phyloP scores from a whole-genome alignment of 2,113 vertebrate genomes.

The Eurypyga helias region DNA sequence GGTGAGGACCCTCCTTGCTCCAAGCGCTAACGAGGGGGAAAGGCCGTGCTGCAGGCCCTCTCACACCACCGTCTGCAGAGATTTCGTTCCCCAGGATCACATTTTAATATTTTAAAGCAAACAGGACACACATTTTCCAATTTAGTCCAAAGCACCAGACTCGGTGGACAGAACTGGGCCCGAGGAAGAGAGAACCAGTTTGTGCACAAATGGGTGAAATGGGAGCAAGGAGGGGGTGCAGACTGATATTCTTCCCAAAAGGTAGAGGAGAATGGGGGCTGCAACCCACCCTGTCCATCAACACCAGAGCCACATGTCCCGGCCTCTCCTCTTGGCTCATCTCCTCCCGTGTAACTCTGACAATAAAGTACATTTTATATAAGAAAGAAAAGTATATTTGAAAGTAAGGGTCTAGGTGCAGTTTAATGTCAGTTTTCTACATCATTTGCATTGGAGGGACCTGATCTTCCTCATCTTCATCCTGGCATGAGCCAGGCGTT shows the following conservation, averaged over 20 bases:
- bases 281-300: neutral
- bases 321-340: neutral
- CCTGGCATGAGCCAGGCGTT: rapidly evolving
- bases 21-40: rapidly evolving
- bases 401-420: neutral
- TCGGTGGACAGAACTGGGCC: neutral
- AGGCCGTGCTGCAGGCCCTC: neutral
- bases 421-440: neutral
- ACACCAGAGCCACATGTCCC: neutral
- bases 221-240: neutral
- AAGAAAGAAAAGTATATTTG: neutral
- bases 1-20: neutral
- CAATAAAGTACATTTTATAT: neutral
- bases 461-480: neutral
- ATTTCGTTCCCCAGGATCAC: neutral
- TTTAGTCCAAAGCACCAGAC: neutral
- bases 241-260: rapidly evolving
- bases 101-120: neutral
- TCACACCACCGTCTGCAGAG: neutral
- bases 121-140: neutral
- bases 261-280: rapidly evolving
- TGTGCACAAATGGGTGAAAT: neutral
- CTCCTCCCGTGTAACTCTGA: neutral
- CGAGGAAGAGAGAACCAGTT: neutral
- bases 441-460: neutral